Evolutionary conservation across 2,888 invertebrate genomes (phyloP).

Genomic region (Geophilus truncorum): DNA sequence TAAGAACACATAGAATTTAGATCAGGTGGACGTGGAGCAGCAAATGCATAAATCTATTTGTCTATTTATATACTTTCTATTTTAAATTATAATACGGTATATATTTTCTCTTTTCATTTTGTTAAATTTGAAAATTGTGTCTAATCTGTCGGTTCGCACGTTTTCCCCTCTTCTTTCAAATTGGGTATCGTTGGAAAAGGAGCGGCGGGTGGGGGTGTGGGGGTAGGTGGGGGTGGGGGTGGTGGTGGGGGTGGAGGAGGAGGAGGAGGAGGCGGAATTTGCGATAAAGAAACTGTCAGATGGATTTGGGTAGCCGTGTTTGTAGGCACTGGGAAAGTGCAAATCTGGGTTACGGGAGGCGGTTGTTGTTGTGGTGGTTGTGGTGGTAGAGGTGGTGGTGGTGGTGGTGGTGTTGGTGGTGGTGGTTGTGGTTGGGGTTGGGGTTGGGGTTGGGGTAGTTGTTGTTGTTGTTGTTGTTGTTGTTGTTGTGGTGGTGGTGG

Average conservation of each 20-base stretch:
- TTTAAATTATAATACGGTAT: not conserved
- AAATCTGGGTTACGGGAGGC: not conserved
- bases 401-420: not conserved
- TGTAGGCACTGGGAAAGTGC: not conserved
- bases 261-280: not conserved
- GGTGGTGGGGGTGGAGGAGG: not conserved
- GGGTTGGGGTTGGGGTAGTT: not conserved
- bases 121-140: too few species aligned
- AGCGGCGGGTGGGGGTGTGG: not conserved
- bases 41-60: not conserved
- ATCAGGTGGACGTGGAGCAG: slow-evolving; percentile 13
- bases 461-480: not conserved
- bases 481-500: not conserved
- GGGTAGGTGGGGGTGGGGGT: not conserved
- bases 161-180: not conserved
- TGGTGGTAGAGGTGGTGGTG: not conserved
- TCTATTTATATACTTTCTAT: not conserved
- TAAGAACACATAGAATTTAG: slow-evolving; percentile 15
- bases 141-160: not conserved
- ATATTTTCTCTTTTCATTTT: too few species aligned
- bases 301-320: not conserved
- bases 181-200: too few species aligned
- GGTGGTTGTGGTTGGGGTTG: not conserved
- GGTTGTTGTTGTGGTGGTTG: not conserved
- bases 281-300: not conserved